Evolutionary conservation across 2,113 vertebrate species (phyloP).

Genomic region (Clupea harengus): DNA sequence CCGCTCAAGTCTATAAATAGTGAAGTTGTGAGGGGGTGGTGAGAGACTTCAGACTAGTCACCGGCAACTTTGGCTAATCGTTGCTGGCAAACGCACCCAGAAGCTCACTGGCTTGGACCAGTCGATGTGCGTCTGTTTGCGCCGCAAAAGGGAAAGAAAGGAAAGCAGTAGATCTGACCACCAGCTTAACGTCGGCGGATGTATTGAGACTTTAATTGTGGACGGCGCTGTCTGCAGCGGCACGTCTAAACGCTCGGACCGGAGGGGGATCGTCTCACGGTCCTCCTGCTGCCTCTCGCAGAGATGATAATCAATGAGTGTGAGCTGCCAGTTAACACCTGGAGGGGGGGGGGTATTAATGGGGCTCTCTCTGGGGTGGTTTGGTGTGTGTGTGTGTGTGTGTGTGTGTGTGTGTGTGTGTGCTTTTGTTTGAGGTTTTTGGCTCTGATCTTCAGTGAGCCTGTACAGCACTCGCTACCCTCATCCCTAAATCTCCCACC

Average conservation of each 20-base stretch:
- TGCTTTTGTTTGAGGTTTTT: not conserved
- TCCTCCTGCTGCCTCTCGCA: slow-evolving; percentile 49
- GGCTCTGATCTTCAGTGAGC: too few relatives aligned
- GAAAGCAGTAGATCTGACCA: slow-evolving; percentile 14
- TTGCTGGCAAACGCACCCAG: not conserved
- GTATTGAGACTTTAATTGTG: slow-evolving; percentile 68
- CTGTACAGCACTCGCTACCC: not conserved
- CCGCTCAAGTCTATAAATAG: not conserved
- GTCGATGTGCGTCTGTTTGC: too few relatives aligned
- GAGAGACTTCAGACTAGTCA: not conserved
- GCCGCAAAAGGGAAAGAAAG: not conserved
- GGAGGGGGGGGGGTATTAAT: slow-evolving; percentile 57
- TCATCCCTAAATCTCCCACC: not conserved
- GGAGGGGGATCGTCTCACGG: slow-evolving; percentile 58
- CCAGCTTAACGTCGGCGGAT: slow-evolving; percentile 64
- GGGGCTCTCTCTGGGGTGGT: slow-evolving; percentile 60
- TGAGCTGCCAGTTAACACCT: slow-evolving; percentile 67
- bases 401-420: not conserved
- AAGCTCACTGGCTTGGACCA: too few relatives aligned
- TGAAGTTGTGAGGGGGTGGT: not conserved
- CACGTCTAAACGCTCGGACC: slow-evolving; percentile 57
- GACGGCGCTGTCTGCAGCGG: slow-evolving; percentile 55
- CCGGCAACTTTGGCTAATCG: not conserved
- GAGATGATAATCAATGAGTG: slow-evolving; percentile 69
- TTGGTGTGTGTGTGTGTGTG: not conserved